These are phyloP conservation scores for Limonius californicus DNA, from an alignment of 1,140 invertebrate genomes.

Conservation along the genomic window DNA sequence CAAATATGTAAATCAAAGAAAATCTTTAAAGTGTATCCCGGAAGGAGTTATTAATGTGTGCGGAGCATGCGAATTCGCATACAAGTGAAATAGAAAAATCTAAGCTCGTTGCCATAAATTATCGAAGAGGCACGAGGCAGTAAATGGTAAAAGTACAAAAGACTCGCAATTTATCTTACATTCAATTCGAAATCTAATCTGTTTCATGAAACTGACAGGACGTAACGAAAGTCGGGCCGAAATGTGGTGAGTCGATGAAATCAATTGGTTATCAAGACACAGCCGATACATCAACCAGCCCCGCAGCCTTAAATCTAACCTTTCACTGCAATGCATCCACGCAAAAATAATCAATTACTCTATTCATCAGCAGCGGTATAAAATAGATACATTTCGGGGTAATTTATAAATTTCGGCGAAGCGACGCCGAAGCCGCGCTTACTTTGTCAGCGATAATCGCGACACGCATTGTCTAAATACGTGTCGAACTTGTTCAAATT, in stretches of 20 bases:
- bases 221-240: constrained; percentile 31
- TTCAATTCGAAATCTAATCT: constrained; percentile 38
- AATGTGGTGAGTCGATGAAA: constrained; percentile 38
- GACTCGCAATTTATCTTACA: constrained; percentile 35
- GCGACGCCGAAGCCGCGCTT: too few species aligned
- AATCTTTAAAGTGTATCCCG: too few species aligned
- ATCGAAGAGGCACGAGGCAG: constrained; percentile 4
- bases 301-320: constrained; percentile 20
- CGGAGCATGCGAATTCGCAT: neutral
- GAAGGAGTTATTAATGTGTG: too few species aligned
- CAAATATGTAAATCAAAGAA: too few species aligned
- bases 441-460: too few species aligned
- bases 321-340: constrained; percentile 18
- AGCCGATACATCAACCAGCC: constrained; percentile 30
- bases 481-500: neutral
- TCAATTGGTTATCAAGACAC: constrained; percentile 38
- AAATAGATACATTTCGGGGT: constrained; percentile 2
- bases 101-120: constrained; percentile 2
- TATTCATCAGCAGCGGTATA: constrained; percentile 17
- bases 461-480: too few species aligned
- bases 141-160: constrained; percentile 30
- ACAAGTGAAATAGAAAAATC: neutral
- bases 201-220: constrained; percentile 35
- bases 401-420: neutral
- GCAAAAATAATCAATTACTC: constrained; percentile 23